These are phyloP conservation scores for Podargus strigoides DNA, from an alignment of 2,797 vertebrate genomes.

Conservation along the genomic window DNA sequence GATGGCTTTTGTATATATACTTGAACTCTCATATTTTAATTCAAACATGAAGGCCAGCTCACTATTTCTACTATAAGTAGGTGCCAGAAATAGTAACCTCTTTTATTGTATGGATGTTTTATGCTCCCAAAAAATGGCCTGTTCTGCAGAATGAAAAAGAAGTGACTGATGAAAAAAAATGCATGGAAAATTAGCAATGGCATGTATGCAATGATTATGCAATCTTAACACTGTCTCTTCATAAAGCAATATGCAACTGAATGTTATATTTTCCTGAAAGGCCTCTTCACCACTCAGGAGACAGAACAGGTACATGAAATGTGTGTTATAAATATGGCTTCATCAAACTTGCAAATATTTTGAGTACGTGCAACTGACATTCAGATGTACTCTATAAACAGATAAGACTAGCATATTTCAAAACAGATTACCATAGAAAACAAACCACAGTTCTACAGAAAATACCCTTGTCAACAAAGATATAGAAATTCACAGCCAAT, in stretches of 20 bases:
- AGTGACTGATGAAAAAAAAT: neutral
- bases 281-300: neutral
- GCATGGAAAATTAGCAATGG: neutral
- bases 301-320: neutral
- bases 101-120: neutral
- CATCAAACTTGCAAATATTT: neutral
- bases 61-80: neutral
- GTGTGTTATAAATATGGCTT: neutral
- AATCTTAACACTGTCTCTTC: neutral
- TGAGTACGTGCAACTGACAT: neutral
- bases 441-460: slow-evolving; percentile 27
- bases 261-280: neutral
- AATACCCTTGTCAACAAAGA: slow-evolving; percentile 48
- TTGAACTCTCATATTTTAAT: neutral
- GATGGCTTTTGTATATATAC: rapidly evolving
- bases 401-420: neutral
- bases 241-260: neutral
- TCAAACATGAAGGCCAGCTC: neutral
- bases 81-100: neutral
- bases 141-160: neutral
- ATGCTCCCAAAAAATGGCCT: neutral
- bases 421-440: slow-evolving; percentile 19
- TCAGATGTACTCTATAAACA: neutral
- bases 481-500: slow-evolving; percentile 59
- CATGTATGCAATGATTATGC: neutral